Base-by-base conservation (phyloP, 2,797 vertebrate species). In the Halcyon leucocephala region DNA sequence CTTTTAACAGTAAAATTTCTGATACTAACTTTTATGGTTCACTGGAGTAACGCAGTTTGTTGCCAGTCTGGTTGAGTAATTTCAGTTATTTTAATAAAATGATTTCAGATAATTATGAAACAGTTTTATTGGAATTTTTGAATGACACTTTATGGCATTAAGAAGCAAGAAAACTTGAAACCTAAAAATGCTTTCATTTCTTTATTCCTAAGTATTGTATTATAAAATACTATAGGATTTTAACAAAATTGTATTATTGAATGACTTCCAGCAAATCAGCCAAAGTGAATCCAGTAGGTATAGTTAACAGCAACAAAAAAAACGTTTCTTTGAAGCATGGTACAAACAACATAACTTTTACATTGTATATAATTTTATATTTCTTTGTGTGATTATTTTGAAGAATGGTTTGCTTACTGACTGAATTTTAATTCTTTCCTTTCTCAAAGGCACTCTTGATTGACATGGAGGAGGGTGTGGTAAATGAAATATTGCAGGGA, bases 391-490 rank as follows among this genome's bases (percentile, higher is more conserved):
- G 86, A 51, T 94, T 67, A 77, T 76, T 89, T 86, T 19, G 22
- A 92, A 92, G 42, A 70, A 81, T 93, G 73, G 28, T 89, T 86
- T 74, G 46, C 48, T 93, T 66, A 89, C 86, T 94, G 41, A 70
- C 64, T 89, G 86, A 83, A 81, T 90, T 89, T 82, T 83, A 44
- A 89, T 96, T 94, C 62, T 97, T 92, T 96, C 95, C 61, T 70
- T 91, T 96, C 86, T 94, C 49, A 66, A 96, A 99, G 99, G 99
- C 99, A 4, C 98, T 99, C 51, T 97, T 99, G 97, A 98, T 99
- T 97, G 99, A 99, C 96, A 99, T 99, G 99, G 99, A 99, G 95
- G 99, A 99, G 98, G 99, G 99, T 7, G 99, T 99, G 74, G 98
- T 99, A 76, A 99, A 99, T 93, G 98, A 99, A 98, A 98, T 99